Evolutionary conservation across 2,888 invertebrate species (phyloP).

Genomic region (Oligia strigilis): DNA sequence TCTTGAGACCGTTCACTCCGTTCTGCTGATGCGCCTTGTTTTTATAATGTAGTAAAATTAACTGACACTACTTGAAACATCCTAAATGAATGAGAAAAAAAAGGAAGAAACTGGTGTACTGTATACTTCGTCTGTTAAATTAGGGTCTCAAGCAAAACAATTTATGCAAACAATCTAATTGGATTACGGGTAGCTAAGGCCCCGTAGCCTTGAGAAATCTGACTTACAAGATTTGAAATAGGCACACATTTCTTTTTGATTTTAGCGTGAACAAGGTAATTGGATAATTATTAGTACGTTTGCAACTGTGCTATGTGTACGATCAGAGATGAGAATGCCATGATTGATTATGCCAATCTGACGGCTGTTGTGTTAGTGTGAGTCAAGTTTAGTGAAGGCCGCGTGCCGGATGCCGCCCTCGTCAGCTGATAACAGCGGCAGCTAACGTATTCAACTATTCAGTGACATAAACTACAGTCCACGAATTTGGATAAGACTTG

Average conservation of each 20-base stretch:
- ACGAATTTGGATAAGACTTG: conserved; percentile 50
- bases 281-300: conserved; percentile 62
- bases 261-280: conserved; percentile 37
- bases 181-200: conserved; percentile 22
- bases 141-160: conserved; percentile 15
- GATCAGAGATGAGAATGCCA: conserved; percentile 62
- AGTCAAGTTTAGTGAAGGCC: conserved; percentile 81
- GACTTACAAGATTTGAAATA: conserved; percentile 32
- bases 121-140: neutral
- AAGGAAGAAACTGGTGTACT: neutral
- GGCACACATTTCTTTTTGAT: conserved; percentile 26
- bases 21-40: neutral
- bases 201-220: conserved; percentile 18
- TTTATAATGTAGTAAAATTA: neutral
- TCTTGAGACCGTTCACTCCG: neutral
- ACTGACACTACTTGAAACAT: neutral
- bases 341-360: conserved; percentile 79
- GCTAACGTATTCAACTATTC: conserved; percentile 63
- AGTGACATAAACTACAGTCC: conserved; percentile 60
- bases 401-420: conserved; percentile 78
- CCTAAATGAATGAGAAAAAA: neutral
- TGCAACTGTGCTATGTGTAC: conserved; percentile 63
- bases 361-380: conserved; percentile 74
- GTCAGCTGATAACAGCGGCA: conserved; percentile 79
- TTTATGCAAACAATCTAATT: conserved; percentile 33